Base-by-base conservation (phyloP, 2,113 vertebrate species). In the Sinosuthora webbiana region DNA sequence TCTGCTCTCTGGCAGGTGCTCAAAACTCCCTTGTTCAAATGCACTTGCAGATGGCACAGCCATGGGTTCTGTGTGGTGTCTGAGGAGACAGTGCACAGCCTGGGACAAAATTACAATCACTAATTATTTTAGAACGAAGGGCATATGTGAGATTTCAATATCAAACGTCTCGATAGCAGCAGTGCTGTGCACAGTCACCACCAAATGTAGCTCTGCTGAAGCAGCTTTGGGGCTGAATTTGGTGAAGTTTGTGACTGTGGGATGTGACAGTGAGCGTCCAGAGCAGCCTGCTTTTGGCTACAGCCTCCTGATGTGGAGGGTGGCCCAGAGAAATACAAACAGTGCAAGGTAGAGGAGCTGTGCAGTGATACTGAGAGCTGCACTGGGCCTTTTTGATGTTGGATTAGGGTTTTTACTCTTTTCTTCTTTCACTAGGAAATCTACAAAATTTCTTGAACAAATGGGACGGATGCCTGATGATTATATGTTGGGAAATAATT, bases 1-100 rank as follows among this genome's bases (percentile, higher is more conserved):
- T 94, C 50, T 74, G 55, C 68, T 93, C 94, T 74, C 89, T 96
- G 89, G 94, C 95, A 94, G 82, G 69, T 96, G 93, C 78, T 88
- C 90, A 94, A 89, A 89, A 90, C 41, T 91, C 83, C 69, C 82
- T 94, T 73, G 39, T 90, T 93, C 91, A 56, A 90, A 77, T 92
- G 78, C 82, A 50, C 92, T 83, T 97, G 92, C 93, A 93, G 91
- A 96, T 94, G 91, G 94, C 52, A 45, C 42, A 69, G 68, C 19
- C 68, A 15, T 78, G 77, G 78, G 44, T 91, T 95, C 55, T 91
- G 80, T 64, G 69, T 60, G 64, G 47, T 78, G 87, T 56, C 85
- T 84, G 75, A 82, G 78, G 35, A 94, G 79, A 83, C 55, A 78
- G 50, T 50, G 82, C 79, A 63, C 77, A 94, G 86, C 82, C 90